phyloP scores from a whole-genome alignment of 2,113 vertebrate species.

The Jacana jacana region DNA sequence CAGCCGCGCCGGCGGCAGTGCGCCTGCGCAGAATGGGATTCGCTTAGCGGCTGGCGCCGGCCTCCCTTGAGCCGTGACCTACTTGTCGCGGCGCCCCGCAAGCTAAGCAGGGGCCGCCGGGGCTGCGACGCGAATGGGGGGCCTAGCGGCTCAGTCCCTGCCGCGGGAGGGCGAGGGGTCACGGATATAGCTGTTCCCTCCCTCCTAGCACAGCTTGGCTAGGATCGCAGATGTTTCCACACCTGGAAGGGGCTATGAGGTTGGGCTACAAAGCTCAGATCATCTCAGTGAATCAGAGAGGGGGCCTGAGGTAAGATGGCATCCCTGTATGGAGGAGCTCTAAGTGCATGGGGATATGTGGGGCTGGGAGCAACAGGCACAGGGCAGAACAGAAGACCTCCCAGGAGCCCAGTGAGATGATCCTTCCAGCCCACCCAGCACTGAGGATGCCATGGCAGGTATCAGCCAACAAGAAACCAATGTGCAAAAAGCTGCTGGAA shows the following conservation, averaged over 20 bases:
- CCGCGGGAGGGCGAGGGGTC: neutral
- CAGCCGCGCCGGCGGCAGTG: neutral
- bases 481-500: neutral
- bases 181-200: neutral
- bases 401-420: rapidly evolving
- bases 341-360: rapidly evolving
- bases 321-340: neutral
- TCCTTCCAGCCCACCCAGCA: neutral
- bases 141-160: rapidly evolving
- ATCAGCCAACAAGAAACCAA: too few species aligned
- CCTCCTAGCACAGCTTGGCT: rapidly evolving
- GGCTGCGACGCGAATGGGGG: neutral
- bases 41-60: too few species aligned
- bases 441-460: neutral
- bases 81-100: rapidly evolving
- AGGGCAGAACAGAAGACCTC: rapidly evolving
- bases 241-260: neutral
- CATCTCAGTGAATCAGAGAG: neutral
- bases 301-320: neutral
- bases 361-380: neutral
- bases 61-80: neutral
- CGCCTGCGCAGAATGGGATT: neutral
- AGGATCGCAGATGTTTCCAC: rapidly evolving
- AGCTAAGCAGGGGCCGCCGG: neutral
- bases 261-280: rapidly evolving